Percentiles rank a stretch among this genome's conserved stretches.
phyloP scores from a whole-genome alignment of 2,113 vertebrate species.

The Rana temporaria region DNA sequence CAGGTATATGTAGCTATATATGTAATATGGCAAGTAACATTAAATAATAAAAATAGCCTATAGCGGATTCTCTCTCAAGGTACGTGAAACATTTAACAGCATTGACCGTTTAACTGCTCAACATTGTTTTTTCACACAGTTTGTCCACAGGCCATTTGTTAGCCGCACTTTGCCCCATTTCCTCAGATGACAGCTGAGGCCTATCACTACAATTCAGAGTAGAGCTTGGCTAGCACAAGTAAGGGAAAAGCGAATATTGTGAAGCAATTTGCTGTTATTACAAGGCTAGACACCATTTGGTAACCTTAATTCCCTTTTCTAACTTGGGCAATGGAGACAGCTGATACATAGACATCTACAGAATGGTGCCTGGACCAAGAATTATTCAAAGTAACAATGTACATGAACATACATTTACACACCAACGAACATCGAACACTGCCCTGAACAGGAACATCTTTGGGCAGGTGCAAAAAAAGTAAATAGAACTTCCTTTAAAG shows the following conservation, averaged over 20 bases:
- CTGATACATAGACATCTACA: background rate
- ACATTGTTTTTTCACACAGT: too few species aligned
- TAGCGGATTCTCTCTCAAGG: too few species aligned
- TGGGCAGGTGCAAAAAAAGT: too few species aligned
- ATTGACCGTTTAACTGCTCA: too few species aligned
- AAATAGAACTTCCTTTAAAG: too few species aligned
- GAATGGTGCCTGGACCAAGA: background rate
- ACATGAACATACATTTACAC: too few species aligned
- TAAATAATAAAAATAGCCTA: too few species aligned
- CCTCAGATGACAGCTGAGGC: slow-evolving; percentile 14
- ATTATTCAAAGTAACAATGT: too few species aligned
- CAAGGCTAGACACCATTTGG: slow-evolving; percentile 6
- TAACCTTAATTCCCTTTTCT: background rate
- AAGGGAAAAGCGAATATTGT: background rate
- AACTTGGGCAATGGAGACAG: background rate
- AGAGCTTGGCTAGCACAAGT: background rate
- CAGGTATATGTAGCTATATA: background rate
- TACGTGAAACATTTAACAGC: too few species aligned
- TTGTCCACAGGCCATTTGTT: background rate
- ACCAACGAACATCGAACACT: too few species aligned
- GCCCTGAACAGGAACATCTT: too few species aligned
- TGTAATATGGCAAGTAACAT: background rate
- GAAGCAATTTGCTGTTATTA: background rate
- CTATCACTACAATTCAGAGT: background rate
- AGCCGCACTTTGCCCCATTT: slow-evolving; percentile 28